Evolutionary conservation across 1,140 invertebrate genomes (phyloP), one percentile per base, ranked within the genome.

Genomic region (Lordiphosa mommai): DNA sequence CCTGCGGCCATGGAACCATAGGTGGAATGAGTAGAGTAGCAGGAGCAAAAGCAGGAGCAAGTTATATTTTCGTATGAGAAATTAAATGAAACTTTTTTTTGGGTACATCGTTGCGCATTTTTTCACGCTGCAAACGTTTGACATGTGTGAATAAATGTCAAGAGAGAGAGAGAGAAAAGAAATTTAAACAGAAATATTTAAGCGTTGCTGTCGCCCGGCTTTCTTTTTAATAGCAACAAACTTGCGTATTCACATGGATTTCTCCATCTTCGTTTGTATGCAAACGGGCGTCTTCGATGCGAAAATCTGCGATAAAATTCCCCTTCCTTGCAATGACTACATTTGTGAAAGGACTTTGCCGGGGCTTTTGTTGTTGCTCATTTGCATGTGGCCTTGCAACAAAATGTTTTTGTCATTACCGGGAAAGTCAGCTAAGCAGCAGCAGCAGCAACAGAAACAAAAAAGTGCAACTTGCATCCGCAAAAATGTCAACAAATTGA

Each of bases 331-430:
- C 34, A 43, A 72, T 74, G 50, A 61, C 58, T 56, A 56, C 52
- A 68, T 61, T 48, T 41, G 20, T 23, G 43, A 47, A 51, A 56
- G 56, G 60, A 68, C 65, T 61, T 55, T 46, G 64, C 20, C 59
- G 36, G 36, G 47, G 36, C 20, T 49, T 50, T 20, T 69, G 34
- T 63, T 55, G 64, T 71, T 66, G 40, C 59, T 68, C 74, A 71
- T 82, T 82, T 82, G 66, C 71, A 76, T 76, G 72, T 57, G 66
- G 71, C 71, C 71, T 80, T 80, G 76, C 40, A 55, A 72, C 68
- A 72, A 72, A 82, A 68, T 79, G 57, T 82, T 74, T 63, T 65
- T 76, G 71, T 82, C 76, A 80, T 82, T 80, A 82, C 74, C 57
- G 74, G 46, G 40, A 51, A 55, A 53, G 71, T 48, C 51, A 68